Evolutionary conservation across 2,888 invertebrate genomes (phyloP).

Genomic region (Parochlus steinenii): DNA sequence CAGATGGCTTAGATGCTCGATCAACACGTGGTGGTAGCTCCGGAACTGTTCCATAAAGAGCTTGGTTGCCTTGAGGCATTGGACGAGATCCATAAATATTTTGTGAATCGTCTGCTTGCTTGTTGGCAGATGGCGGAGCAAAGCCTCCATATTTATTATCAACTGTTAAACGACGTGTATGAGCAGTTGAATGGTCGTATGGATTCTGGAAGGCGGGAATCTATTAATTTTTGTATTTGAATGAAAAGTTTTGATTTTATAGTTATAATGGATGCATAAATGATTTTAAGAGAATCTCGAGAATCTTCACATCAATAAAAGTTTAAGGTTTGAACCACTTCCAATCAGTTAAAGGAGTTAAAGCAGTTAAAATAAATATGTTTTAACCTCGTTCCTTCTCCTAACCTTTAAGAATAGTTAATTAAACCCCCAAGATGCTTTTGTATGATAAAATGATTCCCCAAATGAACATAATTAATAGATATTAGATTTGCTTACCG

Average conservation of each 20-base stretch:
- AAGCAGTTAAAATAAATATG: conserved; percentile 8
- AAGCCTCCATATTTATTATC: conserved; percentile 50
- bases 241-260: not conserved
- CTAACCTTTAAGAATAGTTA: too few relatives aligned
- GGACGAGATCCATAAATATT: conserved; percentile 22
- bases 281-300: conserved; percentile 1
- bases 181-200: conserved; percentile 26
- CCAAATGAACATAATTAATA: conserved; percentile 23
- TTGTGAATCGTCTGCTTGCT: conserved; percentile 15
- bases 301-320: too few relatives aligned
- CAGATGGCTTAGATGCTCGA: conserved; percentile 55
- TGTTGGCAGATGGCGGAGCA: conserved; percentile 29
- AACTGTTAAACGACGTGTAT: conserved; percentile 28
- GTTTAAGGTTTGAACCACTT: too few relatives aligned
- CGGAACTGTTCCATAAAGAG: conserved; percentile 46
- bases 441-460: not conserved
- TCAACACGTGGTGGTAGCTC: conserved; percentile 76
- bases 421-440: too few relatives aligned
- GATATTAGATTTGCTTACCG: too few relatives aligned
- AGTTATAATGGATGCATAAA: conserved; percentile 2
- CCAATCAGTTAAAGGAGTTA: too few relatives aligned
- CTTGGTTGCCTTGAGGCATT: conserved; percentile 23
- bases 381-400: not conserved
- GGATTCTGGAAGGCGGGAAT: conserved; percentile 21
- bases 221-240: not conserved